A percentile compares a stretch with the other conserved stretches of the same genome.
These are phyloP conservation scores for Drosophila hamatofila DNA, from an alignment of 2,888 invertebrate genomes.

Conservation along the genomic window DNA sequence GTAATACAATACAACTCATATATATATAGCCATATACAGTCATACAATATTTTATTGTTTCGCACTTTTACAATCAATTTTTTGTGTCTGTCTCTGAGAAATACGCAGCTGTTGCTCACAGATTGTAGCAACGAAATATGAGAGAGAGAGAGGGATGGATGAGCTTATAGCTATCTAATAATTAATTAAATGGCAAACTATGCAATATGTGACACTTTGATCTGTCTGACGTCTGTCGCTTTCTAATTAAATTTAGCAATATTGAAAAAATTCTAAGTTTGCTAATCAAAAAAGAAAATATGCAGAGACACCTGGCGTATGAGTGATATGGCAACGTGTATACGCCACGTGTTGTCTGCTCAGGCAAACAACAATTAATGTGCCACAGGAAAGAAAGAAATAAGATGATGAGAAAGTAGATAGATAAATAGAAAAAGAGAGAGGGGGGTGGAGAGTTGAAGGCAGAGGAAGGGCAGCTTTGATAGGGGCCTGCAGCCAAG, in stretches of 20 bases:
- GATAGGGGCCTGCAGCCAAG: constrained; percentile 14
- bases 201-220: constrained; percentile 18
- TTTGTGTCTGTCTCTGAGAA: constrained; percentile 43
- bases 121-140: constrained; percentile 17
- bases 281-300: neutral
- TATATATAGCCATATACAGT: constrained; percentile 8
- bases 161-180: neutral
- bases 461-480: neutral
- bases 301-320: constrained; percentile 64
- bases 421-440: neutral
- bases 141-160: neutral
- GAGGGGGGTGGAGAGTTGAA: neutral
- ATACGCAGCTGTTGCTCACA: constrained; percentile 61
- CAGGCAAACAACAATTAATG: constrained; percentile 53
- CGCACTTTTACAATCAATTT: constrained; percentile 26
- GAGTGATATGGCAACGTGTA: constrained; percentile 40
- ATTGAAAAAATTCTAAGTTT: constrained; percentile 14
- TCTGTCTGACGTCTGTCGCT: constrained; percentile 3
- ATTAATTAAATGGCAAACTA: constrained; percentile 43
- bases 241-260: constrained; percentile 15
- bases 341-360: constrained; percentile 32
- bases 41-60: constrained; percentile 43
- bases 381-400: constrained; percentile 27
- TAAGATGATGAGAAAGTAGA: constrained; percentile 8
- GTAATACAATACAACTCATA: neutral